Conservation (phyloP, 2,113 vertebrate species). For the Dromaius novaehollandiae region DNA sequence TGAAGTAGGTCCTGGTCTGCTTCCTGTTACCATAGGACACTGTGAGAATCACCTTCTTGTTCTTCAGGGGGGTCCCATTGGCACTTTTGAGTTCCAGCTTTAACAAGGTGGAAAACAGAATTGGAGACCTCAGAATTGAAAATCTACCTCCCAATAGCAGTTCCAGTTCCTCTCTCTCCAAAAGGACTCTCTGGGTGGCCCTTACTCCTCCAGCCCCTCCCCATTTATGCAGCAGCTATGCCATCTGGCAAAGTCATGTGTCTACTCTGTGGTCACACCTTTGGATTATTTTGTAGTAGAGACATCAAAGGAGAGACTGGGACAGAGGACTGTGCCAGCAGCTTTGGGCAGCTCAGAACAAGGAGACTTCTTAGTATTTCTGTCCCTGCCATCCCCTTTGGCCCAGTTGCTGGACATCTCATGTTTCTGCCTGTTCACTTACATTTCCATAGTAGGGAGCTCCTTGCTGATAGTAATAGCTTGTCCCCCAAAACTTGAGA, state of each 20-base stretch:
- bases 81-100: slow-evolving; percentile 61
- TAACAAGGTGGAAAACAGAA: not conserved
- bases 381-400: not conserved
- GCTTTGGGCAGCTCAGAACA: not conserved
- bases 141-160: not conserved
- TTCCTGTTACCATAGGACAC: not conserved
- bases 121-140: not conserved
- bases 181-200: not conserved
- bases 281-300: not conserved
- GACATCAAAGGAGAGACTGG: not conserved
- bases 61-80: slow-evolving; percentile 34
- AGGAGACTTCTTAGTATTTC: not conserved
- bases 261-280: not conserved
- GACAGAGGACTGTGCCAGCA: not conserved
- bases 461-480: slow-evolving; percentile 62
- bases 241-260: not conserved
- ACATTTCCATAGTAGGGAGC: slow-evolving; percentile 63
- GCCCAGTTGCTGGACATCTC: not conserved
- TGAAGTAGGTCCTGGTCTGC: slow-evolving; percentile 31
- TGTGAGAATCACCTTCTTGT: slow-evolving; percentile 39
- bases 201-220: not conserved
- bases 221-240: not conserved
- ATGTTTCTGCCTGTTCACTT: not conserved
- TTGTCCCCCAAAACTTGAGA: slow-evolving; percentile 28
- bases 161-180: not conserved